These are phyloP conservation scores for Periophthalmus modestus DNA, from an alignment of 2,113 vertebrate species.

Conservation along the genomic window DNA sequence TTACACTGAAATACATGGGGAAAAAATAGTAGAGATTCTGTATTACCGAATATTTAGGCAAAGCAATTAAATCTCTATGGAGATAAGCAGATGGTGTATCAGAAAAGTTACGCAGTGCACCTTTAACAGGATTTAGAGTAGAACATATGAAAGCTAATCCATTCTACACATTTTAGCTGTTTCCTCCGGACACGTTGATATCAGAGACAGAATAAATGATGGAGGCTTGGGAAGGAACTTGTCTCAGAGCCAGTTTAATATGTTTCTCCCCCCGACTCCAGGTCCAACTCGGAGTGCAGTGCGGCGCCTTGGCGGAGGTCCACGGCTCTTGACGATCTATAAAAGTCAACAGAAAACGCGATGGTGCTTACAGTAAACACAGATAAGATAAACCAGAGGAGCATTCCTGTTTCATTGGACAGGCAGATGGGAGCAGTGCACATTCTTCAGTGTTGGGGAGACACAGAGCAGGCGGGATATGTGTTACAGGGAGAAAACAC, in stretches of 20 bases:
- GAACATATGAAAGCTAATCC: not conserved
- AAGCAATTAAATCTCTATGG: too few relatives aligned
- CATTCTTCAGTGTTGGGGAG: constrained; percentile 19
- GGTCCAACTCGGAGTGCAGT: not conserved
- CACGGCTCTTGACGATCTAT: constrained; percentile 15
- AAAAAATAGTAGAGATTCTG: too few relatives aligned
- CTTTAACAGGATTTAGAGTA: not conserved
- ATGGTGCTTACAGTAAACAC: constrained; percentile 48
- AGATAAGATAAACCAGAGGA: constrained; percentile 42
- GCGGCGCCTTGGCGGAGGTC: constrained; percentile 7
- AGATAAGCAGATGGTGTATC: too few relatives aligned
- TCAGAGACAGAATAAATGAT: not conserved
- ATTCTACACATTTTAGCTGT: not conserved
- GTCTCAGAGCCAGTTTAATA: constrained; percentile 3
- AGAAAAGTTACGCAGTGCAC: not conserved
- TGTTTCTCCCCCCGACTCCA: not conserved
- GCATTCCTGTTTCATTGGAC: constrained; percentile 39
- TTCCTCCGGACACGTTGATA: not conserved
- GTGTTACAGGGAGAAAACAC: not conserved
- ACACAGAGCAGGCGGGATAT: not conserved
- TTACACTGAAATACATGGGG: too few relatives aligned
- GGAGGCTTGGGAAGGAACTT: constrained; percentile 2
- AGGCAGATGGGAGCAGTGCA: not conserved
- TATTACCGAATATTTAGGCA: too few relatives aligned
- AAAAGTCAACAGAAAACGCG: constrained; percentile 31